Conservation (phyloP, 2,113 vertebrate genomes). For the Osmerus eperlanus region DNA sequence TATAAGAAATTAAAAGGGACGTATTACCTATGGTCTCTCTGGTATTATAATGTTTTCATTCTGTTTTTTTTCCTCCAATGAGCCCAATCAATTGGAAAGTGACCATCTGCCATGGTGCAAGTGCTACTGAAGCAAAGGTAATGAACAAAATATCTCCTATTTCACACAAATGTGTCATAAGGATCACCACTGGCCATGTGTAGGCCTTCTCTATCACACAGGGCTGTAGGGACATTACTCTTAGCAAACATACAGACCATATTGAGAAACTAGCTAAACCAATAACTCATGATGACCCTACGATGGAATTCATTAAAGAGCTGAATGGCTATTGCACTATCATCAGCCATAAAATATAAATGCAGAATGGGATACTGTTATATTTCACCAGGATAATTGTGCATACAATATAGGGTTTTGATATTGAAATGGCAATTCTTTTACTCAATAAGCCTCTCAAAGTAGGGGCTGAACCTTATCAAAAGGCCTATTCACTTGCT, state of each 20-base stretch:
- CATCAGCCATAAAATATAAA: not conserved
- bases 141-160: constrained; percentile 75
- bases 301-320: not conserved
- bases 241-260: constrained; percentile 38
- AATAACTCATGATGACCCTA: not conserved
- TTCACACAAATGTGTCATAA: constrained; percentile 70
- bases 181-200: constrained; percentile 57
- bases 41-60: constrained; percentile 83
- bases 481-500: constrained; percentile 66
- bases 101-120: constrained; percentile 82
- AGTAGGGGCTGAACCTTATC: constrained; percentile 49
- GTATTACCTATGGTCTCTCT: constrained; percentile 75
- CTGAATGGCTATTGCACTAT: constrained; percentile 3
- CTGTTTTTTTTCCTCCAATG: constrained; percentile 78
- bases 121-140: constrained; percentile 75
- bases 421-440: constrained; percentile 57
- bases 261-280: not conserved
- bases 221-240: constrained; percentile 37
- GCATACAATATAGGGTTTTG: constrained; percentile 48
- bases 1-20: constrained; percentile 73
- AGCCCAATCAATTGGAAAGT: constrained; percentile 88
- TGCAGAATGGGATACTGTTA: constrained; percentile 4
- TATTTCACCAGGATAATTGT: constrained; percentile 31
- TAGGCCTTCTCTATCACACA: constrained; percentile 41
- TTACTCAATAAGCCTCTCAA: constrained; percentile 50